These are phyloP conservation scores for Spodoptera exigua DNA, from an alignment of 2,888 invertebrate genomes.

Conservation along the genomic window DNA sequence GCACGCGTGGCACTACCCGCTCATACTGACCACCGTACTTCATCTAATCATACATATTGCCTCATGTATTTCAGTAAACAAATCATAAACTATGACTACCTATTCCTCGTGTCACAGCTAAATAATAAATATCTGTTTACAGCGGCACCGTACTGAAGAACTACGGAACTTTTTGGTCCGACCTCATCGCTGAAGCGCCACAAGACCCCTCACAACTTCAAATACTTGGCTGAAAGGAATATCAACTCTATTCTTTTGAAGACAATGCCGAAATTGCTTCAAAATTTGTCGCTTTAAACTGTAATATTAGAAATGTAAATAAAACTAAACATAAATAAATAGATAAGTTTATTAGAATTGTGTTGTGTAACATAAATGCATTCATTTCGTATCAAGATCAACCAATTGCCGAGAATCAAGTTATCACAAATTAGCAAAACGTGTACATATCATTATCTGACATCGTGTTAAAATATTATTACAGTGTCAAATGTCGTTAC, in stretches of 20 bases:
- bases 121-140: conserved; percentile 72
- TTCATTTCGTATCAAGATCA: conserved; percentile 50
- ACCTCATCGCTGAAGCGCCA: conserved; percentile 89
- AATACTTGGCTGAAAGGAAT: conserved; percentile 70
- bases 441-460: conserved; percentile 49
- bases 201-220: conserved; percentile 80
- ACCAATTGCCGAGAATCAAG: conserved; percentile 39
- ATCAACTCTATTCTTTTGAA: not conserved
- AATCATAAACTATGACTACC: not conserved
- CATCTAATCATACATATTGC: not conserved
- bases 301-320: conserved; percentile 45
- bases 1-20: conserved; percentile 2
- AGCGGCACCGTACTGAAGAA: conserved; percentile 94
- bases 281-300: conserved; percentile 25
- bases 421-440: conserved; percentile 52
- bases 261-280: conserved; percentile 7
- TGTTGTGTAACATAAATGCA: conserved; percentile 67
- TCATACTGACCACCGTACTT: not conserved
- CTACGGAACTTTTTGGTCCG: conserved; percentile 93
- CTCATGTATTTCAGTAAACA: conserved; percentile 21
- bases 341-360: conserved; percentile 67
- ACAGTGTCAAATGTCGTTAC: conserved; percentile 54
- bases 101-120: conserved; percentile 33
- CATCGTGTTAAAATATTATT: conserved; percentile 48
- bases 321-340: conserved; percentile 65